Conservation (phyloP, 2,888 invertebrate species). For the Callinectes sapidus region DNA sequence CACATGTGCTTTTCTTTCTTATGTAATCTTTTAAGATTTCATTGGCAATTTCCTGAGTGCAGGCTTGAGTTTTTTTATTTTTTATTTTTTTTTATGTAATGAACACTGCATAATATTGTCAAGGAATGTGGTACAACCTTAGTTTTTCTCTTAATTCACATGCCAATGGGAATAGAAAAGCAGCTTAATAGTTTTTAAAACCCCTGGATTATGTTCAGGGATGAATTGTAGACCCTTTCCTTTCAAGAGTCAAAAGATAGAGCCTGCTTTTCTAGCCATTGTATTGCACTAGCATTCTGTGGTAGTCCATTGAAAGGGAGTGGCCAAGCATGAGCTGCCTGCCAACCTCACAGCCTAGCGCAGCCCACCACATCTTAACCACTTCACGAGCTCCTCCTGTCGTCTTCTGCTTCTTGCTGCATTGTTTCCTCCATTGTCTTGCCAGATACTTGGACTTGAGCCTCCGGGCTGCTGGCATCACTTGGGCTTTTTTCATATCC, state of each 20-base stretch:
- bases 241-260: constrained; percentile 24
- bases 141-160: constrained; percentile 39
- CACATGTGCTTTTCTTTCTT: not conserved
- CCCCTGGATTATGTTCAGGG: not conserved
- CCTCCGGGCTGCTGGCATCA: not conserved
- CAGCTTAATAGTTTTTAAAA: constrained; percentile 41
- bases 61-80: not conserved
- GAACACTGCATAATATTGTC: constrained; percentile 44
- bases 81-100: constrained; percentile 35
- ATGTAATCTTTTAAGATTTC: not conserved
- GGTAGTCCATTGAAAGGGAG: constrained; percentile 68
- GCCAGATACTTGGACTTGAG: constrained; percentile 34
- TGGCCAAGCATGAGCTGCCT: constrained; percentile 69
- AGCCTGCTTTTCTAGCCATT: constrained; percentile 61
- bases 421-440: not conserved
- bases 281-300: constrained; percentile 61
- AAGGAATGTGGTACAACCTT: constrained; percentile 55
- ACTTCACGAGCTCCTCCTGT: not conserved
- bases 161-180: constrained; percentile 54
- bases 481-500: not conserved
- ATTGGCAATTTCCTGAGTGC: constrained; percentile 46
- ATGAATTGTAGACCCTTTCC: not conserved
- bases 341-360: constrained; percentile 63
- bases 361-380: constrained; percentile 37
- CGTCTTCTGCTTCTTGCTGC: constrained; percentile 26